A percentile compares a stretch with the other conserved stretches of the same genome.
Evolutionary conservation across 1,140 invertebrate genomes (phyloP).

Genomic region (Scaptodrosophila lebanonensis): DNA sequence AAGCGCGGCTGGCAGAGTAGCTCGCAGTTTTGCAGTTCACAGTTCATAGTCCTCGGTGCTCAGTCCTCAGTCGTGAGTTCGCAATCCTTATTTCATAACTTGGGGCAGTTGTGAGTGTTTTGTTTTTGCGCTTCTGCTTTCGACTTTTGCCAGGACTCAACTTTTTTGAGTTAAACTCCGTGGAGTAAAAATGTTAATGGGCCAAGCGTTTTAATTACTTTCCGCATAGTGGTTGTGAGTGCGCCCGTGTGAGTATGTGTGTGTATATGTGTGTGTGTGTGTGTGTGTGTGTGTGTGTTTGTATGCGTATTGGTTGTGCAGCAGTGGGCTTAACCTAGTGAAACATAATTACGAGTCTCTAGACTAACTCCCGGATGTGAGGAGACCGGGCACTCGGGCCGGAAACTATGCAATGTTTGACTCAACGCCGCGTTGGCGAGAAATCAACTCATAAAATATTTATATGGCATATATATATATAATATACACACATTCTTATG

Average conservation of each 20-base stretch:
- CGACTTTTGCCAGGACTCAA: conserved; percentile 47
- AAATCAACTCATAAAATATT: conserved; percentile 68
- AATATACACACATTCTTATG: background rate
- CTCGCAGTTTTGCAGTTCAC: no score
- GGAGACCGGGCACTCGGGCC: conserved; percentile 47
- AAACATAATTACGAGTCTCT: conserved; percentile 72
- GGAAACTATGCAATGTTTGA: conserved; percentile 56
- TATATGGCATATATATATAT: conserved; percentile 35
- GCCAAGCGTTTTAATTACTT: conserved; percentile 75
- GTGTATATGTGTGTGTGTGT: conserved; percentile 2
- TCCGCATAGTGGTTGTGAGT: conserved; percentile 18
- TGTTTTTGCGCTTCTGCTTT: conserved; percentile 16
- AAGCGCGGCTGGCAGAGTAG: no score
- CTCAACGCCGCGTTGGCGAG: conserved; percentile 39
- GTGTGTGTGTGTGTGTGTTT: conserved; percentile 9
- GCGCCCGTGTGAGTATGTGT: background rate
- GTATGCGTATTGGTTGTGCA: conserved; percentile 12
- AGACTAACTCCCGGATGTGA: conserved; percentile 67
- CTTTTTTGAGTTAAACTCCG: conserved; percentile 69
- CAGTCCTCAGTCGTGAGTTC: conserved; percentile 19
- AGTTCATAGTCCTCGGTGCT: no score
- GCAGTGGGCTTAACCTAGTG: conserved; percentile 62
- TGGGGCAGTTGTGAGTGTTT: conserved; percentile 9
- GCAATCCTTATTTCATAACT: background rate
- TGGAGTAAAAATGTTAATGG: conserved; percentile 72